A percentile compares a stretch with the other conserved stretches of the same genome.
Evolutionary conservation across 2,113 vertebrate genomes (phyloP).

Genomic region (Phrynosoma blainvillii): DNA sequence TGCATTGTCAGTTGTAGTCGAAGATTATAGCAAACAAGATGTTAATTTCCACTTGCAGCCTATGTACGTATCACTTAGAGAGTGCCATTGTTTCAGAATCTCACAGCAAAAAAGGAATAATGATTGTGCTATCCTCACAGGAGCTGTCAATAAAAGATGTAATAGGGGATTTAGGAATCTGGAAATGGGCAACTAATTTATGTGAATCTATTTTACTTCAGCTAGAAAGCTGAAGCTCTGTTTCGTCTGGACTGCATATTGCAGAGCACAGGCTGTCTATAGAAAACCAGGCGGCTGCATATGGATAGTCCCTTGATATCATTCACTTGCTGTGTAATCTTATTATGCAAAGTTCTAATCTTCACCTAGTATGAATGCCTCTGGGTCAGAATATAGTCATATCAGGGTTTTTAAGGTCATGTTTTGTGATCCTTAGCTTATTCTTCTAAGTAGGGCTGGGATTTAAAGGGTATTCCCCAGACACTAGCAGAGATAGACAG

Average conservation of each 20-base stretch:
- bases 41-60: slow-evolving; percentile 89
- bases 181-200: slow-evolving; percentile 89
- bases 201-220: slow-evolving; percentile 90
- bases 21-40: slow-evolving; percentile 89
- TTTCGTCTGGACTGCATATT: slow-evolving; percentile 81
- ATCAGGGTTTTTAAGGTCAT: slow-evolving; percentile 91
- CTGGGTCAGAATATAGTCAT: slow-evolving; percentile 91
- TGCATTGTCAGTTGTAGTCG: slow-evolving; percentile 89
- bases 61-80: slow-evolving; percentile 79
- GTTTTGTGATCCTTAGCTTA: slow-evolving; percentile 93
- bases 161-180: slow-evolving; percentile 92
- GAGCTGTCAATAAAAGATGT: slow-evolving; percentile 89
- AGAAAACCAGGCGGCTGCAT: slow-evolving; percentile 97
- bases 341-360: slow-evolving; percentile 99
- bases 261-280: slow-evolving; percentile 82
- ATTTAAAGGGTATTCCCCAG: slow-evolving; percentile 90
- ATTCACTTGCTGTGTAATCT: slow-evolving; percentile 99
- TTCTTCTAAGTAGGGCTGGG: slow-evolving; percentile 92
- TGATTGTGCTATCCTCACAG: slow-evolving; percentile 82
- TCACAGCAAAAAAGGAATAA: slow-evolving; percentile 79
- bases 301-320: slow-evolving; percentile 99
- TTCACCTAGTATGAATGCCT: slow-evolving; percentile 98
- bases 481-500: slow-evolving; percentile 81
- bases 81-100: slow-evolving; percentile 70
- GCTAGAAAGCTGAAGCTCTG: slow-evolving; percentile 82